Evolutionary conservation across 2,113 vertebrate genomes (phyloP), one percentile per base, ranked within the genome.

Genomic region (Haplotaxodon microlepis): DNA sequence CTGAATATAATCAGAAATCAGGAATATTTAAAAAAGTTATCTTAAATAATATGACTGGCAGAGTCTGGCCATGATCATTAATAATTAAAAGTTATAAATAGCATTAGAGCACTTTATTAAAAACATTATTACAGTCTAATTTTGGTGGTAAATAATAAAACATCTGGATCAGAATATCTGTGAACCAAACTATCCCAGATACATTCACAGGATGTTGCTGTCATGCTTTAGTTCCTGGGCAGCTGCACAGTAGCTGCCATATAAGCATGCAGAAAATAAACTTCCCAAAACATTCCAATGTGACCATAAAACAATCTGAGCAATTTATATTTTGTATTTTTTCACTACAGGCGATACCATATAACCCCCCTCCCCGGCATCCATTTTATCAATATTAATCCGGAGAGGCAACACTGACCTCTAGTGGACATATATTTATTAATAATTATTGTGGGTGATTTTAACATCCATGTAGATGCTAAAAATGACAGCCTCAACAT

Each of bases 291-390:
- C 14, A 29, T 1, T 47, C 27, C 8, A 17, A 29, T 4, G 40
- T 11, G 2, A 47, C 69, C 8, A 45, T 76, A 11, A 76, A 76
- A 29, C 14, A 27, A 17, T 29, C 1, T 45, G 24, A 47, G 16
- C n/a, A 69, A 71, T 40, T 9, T 40, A 24, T 47, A 76, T 76
- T 17, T 29, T 7, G 9, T 29, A 17, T 47, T 17, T 69, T 63
- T 69, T 40, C 11, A 69, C 36, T 14, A 24, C 7, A 40, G 11
- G 36, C 11, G 19, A 69, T 21, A 13, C 11, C 11, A 38, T 1
- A 42, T 0, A 24, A 6, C 5, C 11, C 36, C 6, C 1, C 13
- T 3, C 27, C 29, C 4, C 40, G 0, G 31, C 6, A 5, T 47
- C 45, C 73, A 81, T 81, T 40, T 86, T 51, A 81, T 29, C 19